Base-by-base conservation (phyloP, 2,888 invertebrate genomes). In the Amiota mariae region DNA sequence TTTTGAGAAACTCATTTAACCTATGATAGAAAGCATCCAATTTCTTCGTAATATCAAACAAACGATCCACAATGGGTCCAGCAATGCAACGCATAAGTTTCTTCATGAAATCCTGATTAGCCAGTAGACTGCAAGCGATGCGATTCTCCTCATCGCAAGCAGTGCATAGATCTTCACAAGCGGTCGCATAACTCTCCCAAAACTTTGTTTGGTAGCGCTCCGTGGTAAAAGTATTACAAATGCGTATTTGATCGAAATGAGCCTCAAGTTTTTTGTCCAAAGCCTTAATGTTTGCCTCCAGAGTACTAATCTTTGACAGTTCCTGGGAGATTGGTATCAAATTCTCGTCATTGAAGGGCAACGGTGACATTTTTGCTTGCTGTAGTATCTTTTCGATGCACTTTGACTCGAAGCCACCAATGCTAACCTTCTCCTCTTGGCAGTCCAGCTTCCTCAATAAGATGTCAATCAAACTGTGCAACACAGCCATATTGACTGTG, bases 371-470 rank as follows among this genome's bases (percentile, higher is more conserved):
- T 68, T 84, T 80, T 0, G 85, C 75, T 0, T 76, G 77, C 49
- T 80, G 71, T 0, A 89, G 64, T 15, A 89, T 76, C 1, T 82
- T 80, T 20, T 86, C 83, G 70, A 89, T 70, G 54, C 84, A 80
- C 47, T 82, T 79, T 8, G 81, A 82, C 72, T 89, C 87, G 11
- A 82, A 81, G 8, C 87, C 88, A 0, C 79, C 77, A 4, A 89
- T 79, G 1, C 76, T 78, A 0, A 89, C 89, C 61, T 80, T 57
- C 67, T 88, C 85, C 3, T 87, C 72, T 63, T 82, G 72, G 36
- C 90, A 88, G 66, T 86, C 79, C 6, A 90, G 71, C 63, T 89
- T 89, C 74, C 87, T 81, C 20, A 89, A 76, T 1, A 89, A n/a
- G 18, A 88, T 80, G 67, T 87, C 80, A 12, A 89, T 63, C 0